phyloP scores from a whole-genome alignment of 2,888 invertebrate genomes.

The Conops quadrifasciatus region DNA sequence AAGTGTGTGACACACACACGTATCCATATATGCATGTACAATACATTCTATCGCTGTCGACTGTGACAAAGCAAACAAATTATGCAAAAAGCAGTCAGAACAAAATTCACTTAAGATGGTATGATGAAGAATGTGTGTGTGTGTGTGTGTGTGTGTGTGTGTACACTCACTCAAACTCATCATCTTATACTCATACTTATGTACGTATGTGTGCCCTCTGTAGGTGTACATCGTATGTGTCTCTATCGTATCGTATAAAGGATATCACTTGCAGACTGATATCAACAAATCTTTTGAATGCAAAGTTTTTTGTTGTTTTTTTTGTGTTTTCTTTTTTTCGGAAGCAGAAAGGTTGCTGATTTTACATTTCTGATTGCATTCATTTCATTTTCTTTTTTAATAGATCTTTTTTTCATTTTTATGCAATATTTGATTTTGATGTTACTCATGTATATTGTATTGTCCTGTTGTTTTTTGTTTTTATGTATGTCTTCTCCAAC shows the following conservation, averaged over 20 bases:
- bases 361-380: conserved; percentile 45
- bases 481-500: not conserved
- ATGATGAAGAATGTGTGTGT: not conserved
- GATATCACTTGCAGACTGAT: conserved; percentile 32
- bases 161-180: too few relatives aligned
- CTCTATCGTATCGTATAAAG: conserved; percentile 13
- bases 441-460: not conserved
- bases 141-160: too few relatives aligned
- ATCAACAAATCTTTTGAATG: not conserved
- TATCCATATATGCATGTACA: not conserved
- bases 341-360: too few relatives aligned
- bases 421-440: not conserved
- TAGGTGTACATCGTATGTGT: too few relatives aligned
- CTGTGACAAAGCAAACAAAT: conserved; percentile 35
- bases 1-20: not conserved
- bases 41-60: conserved; percentile 16
- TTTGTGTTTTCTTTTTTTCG: conserved; percentile 40
- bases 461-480: not conserved
- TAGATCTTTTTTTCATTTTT: not conserved
- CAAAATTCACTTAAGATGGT: conserved; percentile 35
- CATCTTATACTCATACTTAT: too few relatives aligned
- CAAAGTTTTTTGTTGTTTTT: conserved; percentile 33
- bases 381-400: conserved; percentile 9
- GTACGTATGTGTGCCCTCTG: too few relatives aligned
- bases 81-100: conserved; percentile 38